These are phyloP conservation scores for Nomada ferruginata DNA, from an alignment of 2,888 invertebrate genomes.

Conservation along the genomic window DNA sequence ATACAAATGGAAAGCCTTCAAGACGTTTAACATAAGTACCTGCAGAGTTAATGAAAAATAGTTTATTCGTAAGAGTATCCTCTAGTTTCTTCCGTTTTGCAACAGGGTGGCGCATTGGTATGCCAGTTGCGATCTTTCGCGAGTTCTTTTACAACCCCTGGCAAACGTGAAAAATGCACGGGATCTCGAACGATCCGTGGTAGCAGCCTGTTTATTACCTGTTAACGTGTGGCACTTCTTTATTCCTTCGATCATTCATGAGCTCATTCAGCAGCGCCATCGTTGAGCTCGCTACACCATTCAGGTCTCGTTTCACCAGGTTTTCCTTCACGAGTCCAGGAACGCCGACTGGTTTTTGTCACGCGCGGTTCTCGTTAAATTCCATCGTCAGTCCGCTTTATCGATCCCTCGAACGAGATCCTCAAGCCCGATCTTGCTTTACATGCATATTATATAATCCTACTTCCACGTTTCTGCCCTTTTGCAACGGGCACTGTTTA, in stretches of 20 bases:
- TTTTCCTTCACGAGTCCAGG: conserved; percentile 57
- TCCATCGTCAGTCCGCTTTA: conserved; percentile 57
- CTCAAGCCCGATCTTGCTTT: conserved; percentile 36
- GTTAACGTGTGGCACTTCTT: conserved; percentile 55
- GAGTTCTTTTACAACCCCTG: conserved; percentile 30
- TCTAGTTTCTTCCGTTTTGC: conserved; percentile 12
- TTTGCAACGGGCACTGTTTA: not conserved
- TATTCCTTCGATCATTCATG: conserved; percentile 64
- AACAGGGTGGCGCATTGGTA: conserved; percentile 15
- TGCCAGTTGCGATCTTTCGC: conserved; percentile 25
- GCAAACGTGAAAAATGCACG: conserved; percentile 39
- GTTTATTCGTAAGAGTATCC: not conserved
- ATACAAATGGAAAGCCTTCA: not conserved
- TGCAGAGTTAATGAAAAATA: not conserved
- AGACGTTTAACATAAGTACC: not conserved
- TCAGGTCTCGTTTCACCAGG: conserved; percentile 69
- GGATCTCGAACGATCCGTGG: conserved; percentile 30
- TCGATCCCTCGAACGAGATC: conserved; percentile 57
- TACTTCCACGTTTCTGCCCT: conserved; percentile 5
- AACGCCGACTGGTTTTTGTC: conserved; percentile 66
- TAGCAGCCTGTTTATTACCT: conserved; percentile 54
- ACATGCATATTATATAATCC: conserved; percentile 50
- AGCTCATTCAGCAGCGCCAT: conserved; percentile 61
- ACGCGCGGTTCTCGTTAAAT: conserved; percentile 61
- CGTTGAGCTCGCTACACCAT: conserved; percentile 61